These are phyloP conservation scores for Bathynomus jamesi DNA, from an alignment of 1,140 invertebrate genomes.

Conservation along the genomic window DNA sequence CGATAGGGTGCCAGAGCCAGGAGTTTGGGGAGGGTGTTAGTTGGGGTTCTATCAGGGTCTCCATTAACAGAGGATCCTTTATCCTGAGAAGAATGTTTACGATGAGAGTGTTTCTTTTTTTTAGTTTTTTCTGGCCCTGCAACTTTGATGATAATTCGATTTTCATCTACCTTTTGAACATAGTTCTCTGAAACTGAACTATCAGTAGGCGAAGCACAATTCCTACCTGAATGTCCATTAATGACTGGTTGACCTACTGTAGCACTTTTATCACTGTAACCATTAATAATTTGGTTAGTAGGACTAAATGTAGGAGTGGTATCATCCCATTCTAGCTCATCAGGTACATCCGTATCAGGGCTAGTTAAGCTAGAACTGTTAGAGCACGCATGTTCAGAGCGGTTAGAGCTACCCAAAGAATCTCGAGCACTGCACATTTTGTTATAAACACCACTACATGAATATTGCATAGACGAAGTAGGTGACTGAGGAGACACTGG, in stretches of 20 bases:
- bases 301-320: slow-evolving; percentile 28
- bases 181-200: slow-evolving; percentile 16
- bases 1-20: slow-evolving; percentile 41
- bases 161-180: slow-evolving; percentile 28
- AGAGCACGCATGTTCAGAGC: slow-evolving; percentile 29
- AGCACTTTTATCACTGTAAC: slow-evolving; percentile 19
- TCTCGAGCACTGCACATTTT: slow-evolving; percentile 34
- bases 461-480: slow-evolving; percentile 56
- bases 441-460: slow-evolving; percentile 33
- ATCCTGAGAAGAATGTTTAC: slow-evolving; percentile 63
- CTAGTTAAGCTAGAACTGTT: slow-evolving; percentile 36
- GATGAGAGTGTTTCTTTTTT: slow-evolving; percentile 44
- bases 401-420: slow-evolving; percentile 30
- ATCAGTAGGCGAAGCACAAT: slow-evolving; percentile 4
- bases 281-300: slow-evolving; percentile 17
- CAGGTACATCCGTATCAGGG: slow-evolving; percentile 36
- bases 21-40: slow-evolving; percentile 38
- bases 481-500: slow-evolving; percentile 73
- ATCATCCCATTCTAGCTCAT: slow-evolving; percentile 37
- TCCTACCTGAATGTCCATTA: slow-evolving; percentile 6
- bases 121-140: slow-evolving; percentile 31
- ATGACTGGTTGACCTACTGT: slow-evolving; percentile 20
- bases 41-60: slow-evolving; percentile 36
- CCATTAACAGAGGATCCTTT: slow-evolving; percentile 55
- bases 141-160: slow-evolving; percentile 35